Percentiles rank a stretch among this genome's conserved stretches.
These are phyloP conservation scores for Semicossyphus pulcher DNA, from an alignment of 2,113 vertebrate species.

Conservation along the genomic window DNA sequence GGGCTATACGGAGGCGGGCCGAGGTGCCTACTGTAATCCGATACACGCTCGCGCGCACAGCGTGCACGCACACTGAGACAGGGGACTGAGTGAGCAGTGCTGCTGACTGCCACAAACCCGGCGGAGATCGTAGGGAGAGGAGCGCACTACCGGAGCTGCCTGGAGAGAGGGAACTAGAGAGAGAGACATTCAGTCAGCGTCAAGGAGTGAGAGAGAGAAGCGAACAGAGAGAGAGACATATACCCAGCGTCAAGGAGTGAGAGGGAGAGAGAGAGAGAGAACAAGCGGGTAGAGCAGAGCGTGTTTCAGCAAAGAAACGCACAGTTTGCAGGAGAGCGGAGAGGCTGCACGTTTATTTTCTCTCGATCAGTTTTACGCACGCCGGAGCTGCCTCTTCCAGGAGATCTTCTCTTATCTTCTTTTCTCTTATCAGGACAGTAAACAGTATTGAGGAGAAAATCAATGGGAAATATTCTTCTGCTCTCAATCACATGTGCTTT, in stretches of 20 bases:
- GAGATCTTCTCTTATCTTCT: conserved; percentile 16
- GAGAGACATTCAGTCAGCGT: background rate
- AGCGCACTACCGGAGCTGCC: conserved; percentile 42
- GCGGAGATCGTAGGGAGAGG: conserved; percentile 67
- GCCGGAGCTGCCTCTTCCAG: conserved; percentile 18
- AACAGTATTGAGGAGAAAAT: background rate
- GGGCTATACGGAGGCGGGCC: conserved; percentile 86
- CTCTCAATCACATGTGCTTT: conserved; percentile 14
- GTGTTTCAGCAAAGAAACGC: conserved; percentile 31
- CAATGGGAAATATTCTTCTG: background rate
- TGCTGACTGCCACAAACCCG: conserved; percentile 62
- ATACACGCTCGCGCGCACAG: conserved; percentile 79
- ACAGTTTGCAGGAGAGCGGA: conserved; percentile 48
- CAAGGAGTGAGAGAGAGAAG: background rate
- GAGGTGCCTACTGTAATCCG: conserved; percentile 91
- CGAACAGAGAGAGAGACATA: conserved; percentile 3
- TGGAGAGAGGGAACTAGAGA: conserved; percentile 6
- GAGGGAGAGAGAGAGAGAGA: conserved; percentile 16
- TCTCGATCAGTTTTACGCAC: conserved; percentile 65
- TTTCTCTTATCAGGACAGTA: conserved; percentile 18
- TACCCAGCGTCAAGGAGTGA: background rate
- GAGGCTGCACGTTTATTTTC: conserved; percentile 30
- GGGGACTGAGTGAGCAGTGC: conserved; percentile 66
- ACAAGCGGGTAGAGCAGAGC: background rate
- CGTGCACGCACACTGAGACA: conserved; percentile 45